Evolutionary conservation across 1,140 invertebrate genomes (phyloP), one percentile per base, ranked within the genome.

Genomic region (Ectropis grisescens): DNA sequence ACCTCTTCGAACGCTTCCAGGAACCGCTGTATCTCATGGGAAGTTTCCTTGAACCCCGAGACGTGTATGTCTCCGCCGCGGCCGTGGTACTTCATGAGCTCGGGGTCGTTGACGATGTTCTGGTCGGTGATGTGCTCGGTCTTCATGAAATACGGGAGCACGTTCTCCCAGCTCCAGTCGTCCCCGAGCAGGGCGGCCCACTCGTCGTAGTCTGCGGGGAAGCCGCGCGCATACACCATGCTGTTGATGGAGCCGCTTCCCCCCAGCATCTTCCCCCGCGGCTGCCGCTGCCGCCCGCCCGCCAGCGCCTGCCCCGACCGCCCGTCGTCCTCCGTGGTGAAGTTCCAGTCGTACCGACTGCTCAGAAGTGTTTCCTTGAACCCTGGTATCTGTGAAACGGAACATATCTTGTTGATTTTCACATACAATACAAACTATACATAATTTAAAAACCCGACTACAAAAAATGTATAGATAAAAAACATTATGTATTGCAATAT

Each of bases 141-240:
- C 38, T 67, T 75, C 29, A 58, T 72, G 41, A 80, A 80, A 25
- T 69, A 72, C 19, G 55, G 11, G 1, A 80, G 58, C 0, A 90
- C 86, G 14, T 92, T 88, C 0, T 90, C 84, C 80, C 92, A 97
- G 5, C 86, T 85, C 95, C 95, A 97, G 0, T 89, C 89, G 0
- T 84, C 72, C 33, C 94, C 94, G 0, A 43, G 84, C 30, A 41
- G 50, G 24, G 47, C 33, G 56, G 66, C 74, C 92, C 92, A 94
- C 9, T 85, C 66, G 51, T 94, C 87, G 58, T 91, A 94, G 58
- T 94, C 92, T 2, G 62, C 54, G 12, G 85, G 86, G 65, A 92
- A 90, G 0, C 93, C 93, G 28, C 93, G 71, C 0, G 91, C 87
- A 59, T 94, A 93, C 6, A 93, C 87, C 91, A 94, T 93, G 37